Conservation (phyloP, 2,113 vertebrate species). For the Microtus montanus region DNA sequence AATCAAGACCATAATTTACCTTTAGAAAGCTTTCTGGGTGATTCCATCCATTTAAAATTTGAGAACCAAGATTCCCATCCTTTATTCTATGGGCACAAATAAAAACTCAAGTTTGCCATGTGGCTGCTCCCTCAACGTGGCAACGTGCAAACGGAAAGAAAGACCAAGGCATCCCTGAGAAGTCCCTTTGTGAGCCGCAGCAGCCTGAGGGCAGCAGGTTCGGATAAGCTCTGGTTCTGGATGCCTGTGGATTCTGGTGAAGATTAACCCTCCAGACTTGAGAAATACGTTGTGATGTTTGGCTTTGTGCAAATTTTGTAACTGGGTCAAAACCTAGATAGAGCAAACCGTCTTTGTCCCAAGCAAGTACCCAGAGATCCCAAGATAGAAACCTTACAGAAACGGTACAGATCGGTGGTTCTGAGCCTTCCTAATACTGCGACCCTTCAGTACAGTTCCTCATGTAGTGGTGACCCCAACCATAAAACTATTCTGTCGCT, state of each 20-base stretch:
- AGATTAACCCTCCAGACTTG: background rate
- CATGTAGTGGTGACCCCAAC: background rate
- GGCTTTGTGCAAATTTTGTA: conserved; percentile 61
- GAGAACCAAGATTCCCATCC: background rate
- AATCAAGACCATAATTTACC: background rate
- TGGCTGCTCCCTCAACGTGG: background rate
- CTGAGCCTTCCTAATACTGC: background rate
- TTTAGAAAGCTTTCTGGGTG: background rate
- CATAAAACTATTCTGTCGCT: background rate
- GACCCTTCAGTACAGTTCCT: background rate
- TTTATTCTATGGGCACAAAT: background rate
- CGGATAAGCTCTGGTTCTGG: conserved; percentile 52
- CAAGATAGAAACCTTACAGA: background rate
- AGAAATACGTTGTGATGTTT: conserved; percentile 62
- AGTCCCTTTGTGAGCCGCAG: conserved; percentile 50
- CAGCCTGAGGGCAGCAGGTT: conserved; percentile 4
- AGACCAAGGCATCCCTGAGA: background rate
- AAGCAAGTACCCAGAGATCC: background rate
- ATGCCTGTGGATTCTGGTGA: background rate
- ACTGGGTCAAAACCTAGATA: background rate
- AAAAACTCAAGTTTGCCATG: background rate
- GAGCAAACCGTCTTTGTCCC: background rate
- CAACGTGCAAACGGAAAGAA: no score
- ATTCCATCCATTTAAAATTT: background rate
- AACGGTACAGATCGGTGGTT: background rate